phyloP scores from a whole-genome alignment of 2,113 vertebrate genomes.

The Scortum barcoo region DNA sequence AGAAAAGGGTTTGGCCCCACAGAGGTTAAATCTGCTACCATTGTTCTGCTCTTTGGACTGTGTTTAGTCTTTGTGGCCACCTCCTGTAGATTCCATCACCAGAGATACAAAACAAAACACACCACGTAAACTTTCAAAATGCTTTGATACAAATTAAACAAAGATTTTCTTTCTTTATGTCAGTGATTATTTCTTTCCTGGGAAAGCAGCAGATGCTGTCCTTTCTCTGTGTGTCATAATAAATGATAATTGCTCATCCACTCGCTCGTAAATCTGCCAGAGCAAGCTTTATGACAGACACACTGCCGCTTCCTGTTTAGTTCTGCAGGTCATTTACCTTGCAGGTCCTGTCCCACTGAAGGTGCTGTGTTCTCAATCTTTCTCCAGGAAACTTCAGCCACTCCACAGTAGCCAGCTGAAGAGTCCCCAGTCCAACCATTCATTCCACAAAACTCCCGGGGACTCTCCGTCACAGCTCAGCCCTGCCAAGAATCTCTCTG shows the following conservation, averaged over 20 bases:
- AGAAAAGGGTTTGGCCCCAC: slow-evolving; percentile 68
- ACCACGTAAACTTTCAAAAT: slow-evolving; percentile 9
- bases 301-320: slow-evolving; percentile 50
- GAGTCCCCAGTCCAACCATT: slow-evolving; percentile 83
- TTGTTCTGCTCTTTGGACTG: slow-evolving; percentile 74
- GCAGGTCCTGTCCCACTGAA: slow-evolving; percentile 43
- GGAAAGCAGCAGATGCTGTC: slow-evolving; percentile 20
- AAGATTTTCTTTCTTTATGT: slow-evolving; percentile 10
- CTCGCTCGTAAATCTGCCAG: slow-evolving; percentile 40
- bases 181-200: slow-evolving; percentile 24
- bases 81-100: slow-evolving; percentile 55
- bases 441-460: slow-evolving; percentile 83
- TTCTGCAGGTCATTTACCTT: slow-evolving; percentile 41
- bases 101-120: slow-evolving; percentile 52
- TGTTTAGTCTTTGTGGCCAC: slow-evolving; percentile 60
- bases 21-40: slow-evolving; percentile 75
- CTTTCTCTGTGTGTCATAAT: slow-evolving; percentile 15
- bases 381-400: slow-evolving; percentile 84
- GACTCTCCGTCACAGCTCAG: slow-evolving; percentile 84
- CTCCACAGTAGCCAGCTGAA: slow-evolving; percentile 81
- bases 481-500: slow-evolving; percentile 83
- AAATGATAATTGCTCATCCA: slow-evolving; percentile 30
- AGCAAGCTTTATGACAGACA: slow-evolving; percentile 30
- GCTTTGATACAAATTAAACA: neutral
- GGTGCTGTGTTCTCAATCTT: slow-evolving; percentile 67